Percentiles rank a stretch among this genome's conserved stretches.
Evolutionary conservation across 2,888 invertebrate species (phyloP).

Genomic region (Corbicula japonica): DNA sequence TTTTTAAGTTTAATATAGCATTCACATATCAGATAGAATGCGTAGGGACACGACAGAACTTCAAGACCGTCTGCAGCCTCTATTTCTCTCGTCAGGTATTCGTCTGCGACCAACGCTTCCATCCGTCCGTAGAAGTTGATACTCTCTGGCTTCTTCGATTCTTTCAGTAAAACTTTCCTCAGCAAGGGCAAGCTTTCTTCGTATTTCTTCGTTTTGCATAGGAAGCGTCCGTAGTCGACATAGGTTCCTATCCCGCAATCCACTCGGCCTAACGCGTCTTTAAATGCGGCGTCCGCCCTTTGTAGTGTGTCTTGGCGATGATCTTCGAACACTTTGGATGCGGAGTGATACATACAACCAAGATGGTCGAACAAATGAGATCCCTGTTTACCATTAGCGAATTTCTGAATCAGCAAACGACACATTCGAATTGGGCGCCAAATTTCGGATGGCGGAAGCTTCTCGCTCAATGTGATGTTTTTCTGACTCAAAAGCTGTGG

Average conservation of each 20-base stretch:
- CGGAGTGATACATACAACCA: slow-evolving; percentile 73
- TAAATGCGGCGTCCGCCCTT: slow-evolving; percentile 68
- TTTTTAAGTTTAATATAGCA: slow-evolving; percentile 64
- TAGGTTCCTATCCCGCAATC: slow-evolving; percentile 72
- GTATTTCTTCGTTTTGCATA: slow-evolving; percentile 60
- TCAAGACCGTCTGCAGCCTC: slow-evolving; percentile 64
- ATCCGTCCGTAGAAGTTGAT: slow-evolving; percentile 71
- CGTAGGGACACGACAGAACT: slow-evolving; percentile 60
- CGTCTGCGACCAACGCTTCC: slow-evolving; percentile 68
- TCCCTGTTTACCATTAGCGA: slow-evolving; percentile 65
- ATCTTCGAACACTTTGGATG: slow-evolving; percentile 63
- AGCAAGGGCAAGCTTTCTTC: slow-evolving; percentile 67
- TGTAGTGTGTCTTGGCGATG: slow-evolving; percentile 60
- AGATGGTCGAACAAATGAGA: slow-evolving; percentile 70
- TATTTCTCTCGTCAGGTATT: slow-evolving; percentile 68
- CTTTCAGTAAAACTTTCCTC: slow-evolving; percentile 62
- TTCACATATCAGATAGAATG: slow-evolving; percentile 68
- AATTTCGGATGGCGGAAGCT: slow-evolving; percentile 67
- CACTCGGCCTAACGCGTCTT: slow-evolving; percentile 65
- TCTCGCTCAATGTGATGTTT: slow-evolving; percentile 71
- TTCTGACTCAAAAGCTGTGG: slow-evolving; percentile 69
- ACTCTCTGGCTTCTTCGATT: slow-evolving; percentile 67
- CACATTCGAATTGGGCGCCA: slow-evolving; percentile 75
- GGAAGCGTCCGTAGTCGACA: slow-evolving; percentile 70
- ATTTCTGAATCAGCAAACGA: slow-evolving; percentile 69